Evolutionary conservation across 2,888 invertebrate species (phyloP).

Genomic region (Drosophila quinaria): DNA sequence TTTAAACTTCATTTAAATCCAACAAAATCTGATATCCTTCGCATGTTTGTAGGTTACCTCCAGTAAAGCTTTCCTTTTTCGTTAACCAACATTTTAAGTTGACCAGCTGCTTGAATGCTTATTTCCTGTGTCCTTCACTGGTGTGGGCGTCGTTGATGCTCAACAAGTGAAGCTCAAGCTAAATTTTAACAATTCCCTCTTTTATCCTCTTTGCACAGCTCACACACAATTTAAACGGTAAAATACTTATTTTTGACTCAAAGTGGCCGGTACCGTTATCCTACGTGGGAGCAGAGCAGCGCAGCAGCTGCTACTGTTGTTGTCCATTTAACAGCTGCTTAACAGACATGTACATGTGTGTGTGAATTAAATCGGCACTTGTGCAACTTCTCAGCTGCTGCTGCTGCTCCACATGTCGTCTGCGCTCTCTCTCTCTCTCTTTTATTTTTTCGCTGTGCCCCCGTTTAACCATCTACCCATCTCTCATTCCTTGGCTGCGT

Average conservation of each 20-base stretch:
- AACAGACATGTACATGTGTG: conserved; percentile 46
- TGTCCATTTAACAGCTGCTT: conserved; percentile 72
- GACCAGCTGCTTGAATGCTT: conserved; percentile 37
- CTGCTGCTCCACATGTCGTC: conserved; percentile 55
- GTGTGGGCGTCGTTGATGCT: conserved; percentile 27
- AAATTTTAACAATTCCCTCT: conserved; percentile 3
- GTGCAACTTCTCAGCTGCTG: conserved; percentile 67
- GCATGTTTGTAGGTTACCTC: conserved; percentile 2
- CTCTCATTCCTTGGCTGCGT: not conserved
- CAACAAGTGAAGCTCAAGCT: conserved; percentile 52
- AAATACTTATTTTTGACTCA: conserved; percentile 45
- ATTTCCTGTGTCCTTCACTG: conserved; percentile 18
- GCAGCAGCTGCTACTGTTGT: conserved; percentile 19
- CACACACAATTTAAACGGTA: conserved; percentile 35
- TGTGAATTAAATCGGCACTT: conserved; percentile 68
- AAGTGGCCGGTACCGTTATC: conserved; percentile 42
- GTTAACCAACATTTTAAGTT: conserved; percentile 19
- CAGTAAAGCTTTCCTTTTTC: not conserved
- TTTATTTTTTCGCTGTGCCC: conserved; percentile 18
- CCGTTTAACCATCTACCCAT: conserved; percentile 5
- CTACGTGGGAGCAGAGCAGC: conserved; percentile 30
- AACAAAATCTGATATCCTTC: not conserved
- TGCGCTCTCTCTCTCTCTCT: conserved; percentile 17
- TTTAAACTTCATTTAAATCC: not conserved
- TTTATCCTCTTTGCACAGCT: not conserved